Evolutionary conservation across 2,888 invertebrate species (phyloP).

Genomic region (Epirrhoe alternata): DNA sequence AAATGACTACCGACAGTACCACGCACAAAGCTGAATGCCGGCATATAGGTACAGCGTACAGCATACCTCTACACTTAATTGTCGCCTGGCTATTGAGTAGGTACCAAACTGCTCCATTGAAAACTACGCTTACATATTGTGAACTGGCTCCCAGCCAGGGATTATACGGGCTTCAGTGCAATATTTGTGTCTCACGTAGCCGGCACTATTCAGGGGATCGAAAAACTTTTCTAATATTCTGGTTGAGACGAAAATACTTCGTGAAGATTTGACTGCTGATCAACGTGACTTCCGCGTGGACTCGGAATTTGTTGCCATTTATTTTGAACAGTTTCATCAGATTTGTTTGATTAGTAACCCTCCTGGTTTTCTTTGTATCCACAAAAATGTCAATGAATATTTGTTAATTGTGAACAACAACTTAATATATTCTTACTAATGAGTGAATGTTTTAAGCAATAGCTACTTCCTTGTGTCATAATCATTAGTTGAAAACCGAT

Average conservation of each 20-base stretch:
- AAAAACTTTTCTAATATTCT: conserved; percentile 84
- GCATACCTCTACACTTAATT: conserved; percentile 38
- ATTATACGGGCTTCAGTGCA: conserved; percentile 73
- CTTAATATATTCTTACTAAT: no score
- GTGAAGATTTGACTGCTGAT: conserved; percentile 62
- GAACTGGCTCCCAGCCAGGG: conserved; percentile 78
- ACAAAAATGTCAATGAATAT: neutral
- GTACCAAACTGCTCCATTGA: conserved; percentile 59
- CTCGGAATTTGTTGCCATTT: conserved; percentile 29
- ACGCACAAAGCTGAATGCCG: conserved; percentile 12
- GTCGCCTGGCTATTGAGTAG: conserved; percentile 39
- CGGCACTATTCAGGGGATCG: conserved; percentile 75
- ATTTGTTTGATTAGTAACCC: neutral
- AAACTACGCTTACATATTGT: conserved; percentile 76
- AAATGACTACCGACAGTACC: neutral
- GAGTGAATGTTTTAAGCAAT: no score
- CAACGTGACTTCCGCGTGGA: conserved; percentile 45
- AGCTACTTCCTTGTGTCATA: no score
- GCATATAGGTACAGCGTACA: conserved; percentile 19
- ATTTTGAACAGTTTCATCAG: conserved; percentile 7
- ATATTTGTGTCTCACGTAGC: conserved; percentile 81
- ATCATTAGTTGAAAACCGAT: no score
- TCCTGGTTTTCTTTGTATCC: neutral
- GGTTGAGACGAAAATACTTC: conserved; percentile 67
- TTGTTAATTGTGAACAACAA: neutral